Evolutionary conservation across 2,797 vertebrate genomes (phyloP).

Genomic region (Pipistrellus nathusii): DNA sequence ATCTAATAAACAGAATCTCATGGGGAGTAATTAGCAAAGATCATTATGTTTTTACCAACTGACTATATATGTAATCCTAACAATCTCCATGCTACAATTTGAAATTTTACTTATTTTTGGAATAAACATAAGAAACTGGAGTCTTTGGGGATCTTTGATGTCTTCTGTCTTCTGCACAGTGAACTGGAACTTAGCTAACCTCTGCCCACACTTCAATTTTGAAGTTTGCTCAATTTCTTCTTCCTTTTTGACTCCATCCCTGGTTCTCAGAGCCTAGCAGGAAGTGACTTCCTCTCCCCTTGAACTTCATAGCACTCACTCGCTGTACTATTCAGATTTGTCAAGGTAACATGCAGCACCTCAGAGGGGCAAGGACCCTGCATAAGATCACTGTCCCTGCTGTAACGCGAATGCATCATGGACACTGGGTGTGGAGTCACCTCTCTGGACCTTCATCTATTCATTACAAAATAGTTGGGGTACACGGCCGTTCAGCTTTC

Average conservation of each 20-base stretch:
- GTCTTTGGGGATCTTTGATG: background rate
- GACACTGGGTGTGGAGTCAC: background rate
- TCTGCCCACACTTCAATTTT: background rate
- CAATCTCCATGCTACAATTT: background rate
- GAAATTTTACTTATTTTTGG: constrained; percentile 26
- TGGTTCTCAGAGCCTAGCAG: background rate
- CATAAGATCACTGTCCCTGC: accelerated
- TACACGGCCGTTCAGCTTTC: background rate
- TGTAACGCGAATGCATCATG: background rate
- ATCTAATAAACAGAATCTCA: background rate
- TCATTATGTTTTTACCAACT: background rate
- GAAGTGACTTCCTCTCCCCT: background rate
- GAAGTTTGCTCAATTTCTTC: background rate
- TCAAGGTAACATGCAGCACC: background rate
- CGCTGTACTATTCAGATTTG: accelerated
- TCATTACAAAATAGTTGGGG: background rate
- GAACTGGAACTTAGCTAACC: background rate
- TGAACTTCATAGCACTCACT: background rate
- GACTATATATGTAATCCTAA: background rate
- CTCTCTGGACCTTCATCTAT: background rate
- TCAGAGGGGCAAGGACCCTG: no score
- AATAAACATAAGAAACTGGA: constrained; percentile 6
- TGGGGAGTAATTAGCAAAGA: background rate
- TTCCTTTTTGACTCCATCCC: background rate
- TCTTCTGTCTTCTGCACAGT: background rate